Conservation (phyloP, 1,140 invertebrate species). For the Elysia chlorotica region DNA sequence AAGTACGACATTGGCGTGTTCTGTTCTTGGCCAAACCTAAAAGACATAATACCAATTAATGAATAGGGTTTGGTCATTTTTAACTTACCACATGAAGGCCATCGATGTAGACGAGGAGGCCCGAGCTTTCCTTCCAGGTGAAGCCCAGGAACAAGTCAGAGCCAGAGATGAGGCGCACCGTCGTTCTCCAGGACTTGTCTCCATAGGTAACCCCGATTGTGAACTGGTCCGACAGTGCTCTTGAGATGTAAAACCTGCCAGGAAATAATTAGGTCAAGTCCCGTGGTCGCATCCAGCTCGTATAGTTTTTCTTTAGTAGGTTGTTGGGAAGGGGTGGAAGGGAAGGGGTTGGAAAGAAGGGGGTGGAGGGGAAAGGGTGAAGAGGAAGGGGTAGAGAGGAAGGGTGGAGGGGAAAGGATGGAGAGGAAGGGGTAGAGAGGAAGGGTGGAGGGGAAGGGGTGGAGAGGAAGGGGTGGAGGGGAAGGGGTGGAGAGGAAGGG, state of each 20-base stretch:
- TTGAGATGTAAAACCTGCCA: background rate
- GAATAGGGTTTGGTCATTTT: background rate
- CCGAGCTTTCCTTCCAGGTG: slow-evolving; percentile 30
- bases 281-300: too few species aligned
- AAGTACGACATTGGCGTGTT: background rate
- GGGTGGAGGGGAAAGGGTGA: too few species aligned
- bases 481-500: too few species aligned
- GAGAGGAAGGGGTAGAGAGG: too few species aligned
- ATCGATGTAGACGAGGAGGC: slow-evolving; percentile 41
- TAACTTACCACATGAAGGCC: slow-evolving; percentile 23
- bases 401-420: too few species aligned
- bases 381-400: too few species aligned
- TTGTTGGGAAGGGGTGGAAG: too few species aligned
- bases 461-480: too few species aligned
- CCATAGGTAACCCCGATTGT: slow-evolving; percentile 39
- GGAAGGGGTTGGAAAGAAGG: too few species aligned
- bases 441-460: too few species aligned
- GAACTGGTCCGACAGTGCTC: slow-evolving; percentile 31
- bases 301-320: too few species aligned
- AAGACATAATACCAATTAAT: background rate
- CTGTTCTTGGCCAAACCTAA: background rate
- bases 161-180: slow-evolving; percentile 28
- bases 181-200: slow-evolving; percentile 29
- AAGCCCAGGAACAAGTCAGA: slow-evolving; percentile 32
- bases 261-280: background rate